Conservation (phyloP, 2,888 invertebrate genomes). For the Drosophila testacea region DNA sequence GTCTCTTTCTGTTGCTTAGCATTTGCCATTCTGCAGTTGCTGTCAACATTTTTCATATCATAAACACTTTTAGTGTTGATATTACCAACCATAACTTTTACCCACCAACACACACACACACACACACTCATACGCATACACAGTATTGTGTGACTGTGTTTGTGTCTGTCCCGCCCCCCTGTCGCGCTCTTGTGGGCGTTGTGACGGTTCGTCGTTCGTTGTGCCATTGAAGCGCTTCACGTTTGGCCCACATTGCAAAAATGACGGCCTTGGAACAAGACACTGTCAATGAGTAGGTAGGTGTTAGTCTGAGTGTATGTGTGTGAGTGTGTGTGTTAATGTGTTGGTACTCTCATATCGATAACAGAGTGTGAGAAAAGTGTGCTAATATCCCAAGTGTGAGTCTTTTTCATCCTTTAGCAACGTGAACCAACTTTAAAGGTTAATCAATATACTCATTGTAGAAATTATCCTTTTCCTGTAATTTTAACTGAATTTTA, state of each 20-base stretch:
- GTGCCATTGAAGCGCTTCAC: slow-evolving; percentile 40
- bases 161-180: slow-evolving; percentile 35
- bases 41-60: slow-evolving; percentile 81
- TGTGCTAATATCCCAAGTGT: neutral
- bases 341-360: slow-evolving; percentile 18
- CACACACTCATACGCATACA: slow-evolving; percentile 9
- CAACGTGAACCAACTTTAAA: no score
- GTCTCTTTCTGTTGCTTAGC: slow-evolving; percentile 45
- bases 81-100: slow-evolving; percentile 80
- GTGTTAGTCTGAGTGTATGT: slow-evolving; percentile 5
- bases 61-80: slow-evolving; percentile 80
- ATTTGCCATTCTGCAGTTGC: slow-evolving; percentile 76
- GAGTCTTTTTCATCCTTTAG: neutral
- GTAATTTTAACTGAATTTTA: neutral
- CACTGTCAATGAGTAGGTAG: slow-evolving; percentile 6
- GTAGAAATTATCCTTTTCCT: neutral
- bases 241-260: slow-evolving; percentile 36
- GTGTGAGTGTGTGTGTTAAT: slow-evolving; percentile 13
- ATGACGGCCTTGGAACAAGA: slow-evolving; percentile 43
- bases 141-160: neutral
- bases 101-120: slow-evolving; percentile 43
- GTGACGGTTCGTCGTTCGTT: slow-evolving; percentile 27
- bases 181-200: slow-evolving; percentile 32
- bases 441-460: neutral
- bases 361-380: slow-evolving; percentile 14